A percentile compares a stretch with the other conserved stretches of the same genome.
These are phyloP conservation scores for Bujurquina vittata DNA, from an alignment of 2,113 vertebrate species.

Conservation along the genomic window DNA sequence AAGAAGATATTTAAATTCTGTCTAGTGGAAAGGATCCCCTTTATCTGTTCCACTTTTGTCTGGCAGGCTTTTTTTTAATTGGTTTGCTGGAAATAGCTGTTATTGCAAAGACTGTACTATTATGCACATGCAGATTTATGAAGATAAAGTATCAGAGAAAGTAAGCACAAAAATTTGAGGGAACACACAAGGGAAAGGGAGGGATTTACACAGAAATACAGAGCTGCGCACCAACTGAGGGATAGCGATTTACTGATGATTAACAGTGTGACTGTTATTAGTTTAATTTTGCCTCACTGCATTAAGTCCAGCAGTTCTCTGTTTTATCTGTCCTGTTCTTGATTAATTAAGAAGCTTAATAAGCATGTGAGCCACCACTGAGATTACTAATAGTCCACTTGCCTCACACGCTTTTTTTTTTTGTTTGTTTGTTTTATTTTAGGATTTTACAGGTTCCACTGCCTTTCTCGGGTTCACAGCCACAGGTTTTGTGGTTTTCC, in stretches of 20 bases:
- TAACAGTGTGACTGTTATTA: neutral
- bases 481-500: slow-evolving; percentile 96
- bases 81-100: slow-evolving; percentile 23
- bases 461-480: slow-evolving; percentile 98
- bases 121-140: neutral
- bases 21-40: slow-evolving; percentile 21
- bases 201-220: neutral
- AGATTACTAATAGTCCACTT: slow-evolving; percentile 18
- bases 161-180: neutral
- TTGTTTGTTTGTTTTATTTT: slow-evolving; percentile 35
- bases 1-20: slow-evolving; percentile 46
- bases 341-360: slow-evolving; percentile 9
- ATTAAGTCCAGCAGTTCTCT: neutral
- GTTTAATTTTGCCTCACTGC: neutral
- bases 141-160: neutral
- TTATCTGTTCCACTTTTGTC: slow-evolving; percentile 24
- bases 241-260: neutral
- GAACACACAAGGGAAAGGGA: neutral
- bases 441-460: slow-evolving; percentile 94
- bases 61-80: slow-evolving; percentile 1
- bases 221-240: neutral
- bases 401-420: neutral
- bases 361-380: slow-evolving; percentile 9
- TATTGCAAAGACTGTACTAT: neutral
- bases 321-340: neutral